Evolutionary conservation across 2,113 vertebrate genomes (phyloP).

Genomic region (Paedocypris sp.): DNA sequence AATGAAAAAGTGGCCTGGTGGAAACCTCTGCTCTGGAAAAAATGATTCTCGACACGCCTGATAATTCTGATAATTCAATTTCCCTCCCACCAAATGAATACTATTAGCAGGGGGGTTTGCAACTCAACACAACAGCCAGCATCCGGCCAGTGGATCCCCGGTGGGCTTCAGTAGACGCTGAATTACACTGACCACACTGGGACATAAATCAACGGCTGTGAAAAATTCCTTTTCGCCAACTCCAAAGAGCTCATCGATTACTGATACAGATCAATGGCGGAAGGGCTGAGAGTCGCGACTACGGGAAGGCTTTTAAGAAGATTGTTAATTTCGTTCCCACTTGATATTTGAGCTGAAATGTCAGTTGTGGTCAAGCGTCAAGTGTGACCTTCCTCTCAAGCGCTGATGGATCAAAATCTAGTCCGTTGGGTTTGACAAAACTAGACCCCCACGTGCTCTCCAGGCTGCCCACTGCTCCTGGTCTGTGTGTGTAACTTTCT

Average conservation of each 20-base stretch:
- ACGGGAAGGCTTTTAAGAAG: constrained; percentile 8
- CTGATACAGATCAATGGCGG: constrained; percentile 18
- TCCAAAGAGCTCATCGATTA: constrained; percentile 25
- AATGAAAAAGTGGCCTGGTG: neutral
- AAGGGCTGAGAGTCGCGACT: neutral
- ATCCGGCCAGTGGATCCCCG: constrained; percentile 21
- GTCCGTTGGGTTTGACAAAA: no score
- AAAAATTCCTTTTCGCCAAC: neutral
- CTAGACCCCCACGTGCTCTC: no score
- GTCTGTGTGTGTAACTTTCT: no score
- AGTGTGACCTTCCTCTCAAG: no score
- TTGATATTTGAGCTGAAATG: neutral
- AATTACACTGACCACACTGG: neutral
- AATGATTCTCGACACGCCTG: neutral
- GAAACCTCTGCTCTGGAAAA: neutral
- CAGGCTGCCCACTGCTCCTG: no score
- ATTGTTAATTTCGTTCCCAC: neutral
- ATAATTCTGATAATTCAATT: constrained; percentile 40
- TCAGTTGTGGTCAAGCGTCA: no score
- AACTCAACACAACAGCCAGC: constrained; percentile 20
- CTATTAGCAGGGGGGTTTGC: constrained; percentile 37
- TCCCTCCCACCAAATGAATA: constrained; percentile 41
- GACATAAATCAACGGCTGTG: constrained; percentile 36
- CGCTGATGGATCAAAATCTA: no score
- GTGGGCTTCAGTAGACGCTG: constrained; percentile 22